These are phyloP conservation scores for Ormia ochracea DNA, from an alignment of 2,888 invertebrate genomes.

Conservation along the genomic window DNA sequence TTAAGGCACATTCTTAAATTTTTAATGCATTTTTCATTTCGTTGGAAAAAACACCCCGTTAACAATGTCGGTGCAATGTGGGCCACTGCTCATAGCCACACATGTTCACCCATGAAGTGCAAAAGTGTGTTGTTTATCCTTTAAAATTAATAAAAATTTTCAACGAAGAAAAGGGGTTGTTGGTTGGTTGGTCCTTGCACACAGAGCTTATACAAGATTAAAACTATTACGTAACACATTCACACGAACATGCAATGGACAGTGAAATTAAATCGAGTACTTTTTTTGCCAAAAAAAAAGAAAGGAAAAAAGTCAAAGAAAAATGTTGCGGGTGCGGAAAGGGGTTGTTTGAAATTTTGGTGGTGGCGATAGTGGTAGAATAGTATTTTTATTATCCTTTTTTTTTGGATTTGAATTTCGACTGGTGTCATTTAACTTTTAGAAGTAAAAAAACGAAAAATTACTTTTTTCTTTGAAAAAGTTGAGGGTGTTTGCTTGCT, in stretches of 20 bases:
- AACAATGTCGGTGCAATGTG: constrained; percentile 12
- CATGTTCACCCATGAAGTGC: constrained; percentile 22
- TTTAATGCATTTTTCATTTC: constrained; percentile 35
- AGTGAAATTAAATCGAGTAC: constrained; percentile 17
- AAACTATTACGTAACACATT: constrained; percentile 12
- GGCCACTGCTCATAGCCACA: neutral
- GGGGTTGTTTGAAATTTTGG: constrained; percentile 33
- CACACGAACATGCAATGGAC: constrained; percentile 16
- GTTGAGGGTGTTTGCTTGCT: constrained; percentile 56
- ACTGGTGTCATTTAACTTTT: constrained; percentile 61
- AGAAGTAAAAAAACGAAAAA: neutral
- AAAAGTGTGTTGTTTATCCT: constrained; percentile 54
- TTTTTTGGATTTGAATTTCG: neutral
- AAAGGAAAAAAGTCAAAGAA: too few species aligned
- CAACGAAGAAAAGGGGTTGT: constrained; percentile 46
- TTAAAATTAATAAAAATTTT: constrained; percentile 25
- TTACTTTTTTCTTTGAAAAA: neutral
- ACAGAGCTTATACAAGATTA: constrained; percentile 8
- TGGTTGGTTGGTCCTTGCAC: constrained; percentile 35
- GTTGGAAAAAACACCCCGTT: constrained; percentile 16
- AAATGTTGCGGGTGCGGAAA: constrained; percentile 48
- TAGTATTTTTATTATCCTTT: constrained; percentile 32
- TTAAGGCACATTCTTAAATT: constrained; percentile 35
- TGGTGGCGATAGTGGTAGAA: constrained; percentile 7
- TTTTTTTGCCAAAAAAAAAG: constrained; percentile 17